These are phyloP conservation scores for Mechanitis mazaeus DNA, from an alignment of 2,888 invertebrate genomes.

Conservation along the genomic window DNA sequence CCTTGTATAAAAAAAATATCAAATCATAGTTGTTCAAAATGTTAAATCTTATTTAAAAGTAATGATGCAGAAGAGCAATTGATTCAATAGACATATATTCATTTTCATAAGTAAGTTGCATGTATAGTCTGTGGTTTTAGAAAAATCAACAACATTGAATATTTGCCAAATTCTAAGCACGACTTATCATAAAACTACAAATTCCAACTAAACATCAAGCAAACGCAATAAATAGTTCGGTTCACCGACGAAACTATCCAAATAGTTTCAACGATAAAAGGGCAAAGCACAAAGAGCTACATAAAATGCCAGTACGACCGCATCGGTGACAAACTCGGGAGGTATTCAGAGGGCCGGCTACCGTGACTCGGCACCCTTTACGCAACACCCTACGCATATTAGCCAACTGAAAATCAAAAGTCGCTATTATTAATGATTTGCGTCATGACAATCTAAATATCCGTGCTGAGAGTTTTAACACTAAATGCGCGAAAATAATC, in stretches of 20 bases:
- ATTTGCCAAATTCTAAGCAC: constrained; percentile 1
- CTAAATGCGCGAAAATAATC: constrained; percentile 60
- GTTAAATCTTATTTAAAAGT: not conserved
- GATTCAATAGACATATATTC: no score
- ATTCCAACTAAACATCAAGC: constrained; percentile 36
- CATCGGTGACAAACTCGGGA: constrained; percentile 71
- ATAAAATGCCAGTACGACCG: constrained; percentile 71
- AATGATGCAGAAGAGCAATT: no score
- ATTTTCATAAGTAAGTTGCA: no score
- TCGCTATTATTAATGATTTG: constrained; percentile 73
- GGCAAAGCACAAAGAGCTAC: constrained; percentile 71
- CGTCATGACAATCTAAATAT: constrained; percentile 74
- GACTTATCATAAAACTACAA: constrained; percentile 12
- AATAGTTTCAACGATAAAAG: constrained; percentile 70
- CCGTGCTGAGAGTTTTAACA: constrained; percentile 57
- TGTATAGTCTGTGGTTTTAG: no score
- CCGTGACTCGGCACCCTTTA: constrained; percentile 66
- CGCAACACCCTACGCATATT: constrained; percentile 68
- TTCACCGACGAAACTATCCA: constrained; percentile 60
- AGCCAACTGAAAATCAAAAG: constrained; percentile 74
- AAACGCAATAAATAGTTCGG: constrained; percentile 59
- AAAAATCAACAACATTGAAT: no score
- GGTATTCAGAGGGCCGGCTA: constrained; percentile 67
- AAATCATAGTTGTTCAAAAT: no score
- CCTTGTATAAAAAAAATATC: not conserved